These are phyloP conservation scores for Illadopsis cleaveri DNA, from an alignment of 2,113 vertebrate genomes.

Conservation along the genomic window DNA sequence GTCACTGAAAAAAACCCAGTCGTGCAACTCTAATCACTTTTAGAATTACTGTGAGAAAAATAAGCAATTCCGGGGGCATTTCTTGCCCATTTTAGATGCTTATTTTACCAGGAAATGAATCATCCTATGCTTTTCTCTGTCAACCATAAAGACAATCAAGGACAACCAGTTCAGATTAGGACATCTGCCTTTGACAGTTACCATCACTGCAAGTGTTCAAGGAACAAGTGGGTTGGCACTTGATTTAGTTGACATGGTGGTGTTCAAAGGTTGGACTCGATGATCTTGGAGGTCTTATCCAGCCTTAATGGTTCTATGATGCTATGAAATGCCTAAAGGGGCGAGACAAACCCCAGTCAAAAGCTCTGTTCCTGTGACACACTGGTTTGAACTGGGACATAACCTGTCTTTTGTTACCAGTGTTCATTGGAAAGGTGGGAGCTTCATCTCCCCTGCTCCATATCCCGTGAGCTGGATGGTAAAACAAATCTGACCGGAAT, in stretches of 20 bases:
- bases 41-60: background rate
- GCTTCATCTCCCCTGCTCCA: background rate
- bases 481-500: background rate
- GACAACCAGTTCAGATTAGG: background rate
- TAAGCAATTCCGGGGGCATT: background rate
- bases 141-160: background rate
- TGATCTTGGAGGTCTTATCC: background rate
- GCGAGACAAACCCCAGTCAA: background rate
- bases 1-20: background rate
- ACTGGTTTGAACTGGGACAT: background rate
- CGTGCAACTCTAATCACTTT: background rate
- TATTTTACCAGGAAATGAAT: conserved; percentile 30
- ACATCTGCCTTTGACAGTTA: background rate
- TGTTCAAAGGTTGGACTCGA: background rate
- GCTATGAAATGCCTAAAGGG: background rate
- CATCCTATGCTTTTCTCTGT: background rate
- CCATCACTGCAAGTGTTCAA: background rate
- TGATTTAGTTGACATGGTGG: background rate
- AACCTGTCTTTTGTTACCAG: background rate
- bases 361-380: background rate
- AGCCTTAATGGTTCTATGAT: background rate
- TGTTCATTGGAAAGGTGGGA: background rate
- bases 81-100: background rate
- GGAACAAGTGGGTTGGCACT: background rate
- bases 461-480: background rate